A percentile compares a stretch with the other conserved stretches of the same genome.
These are phyloP conservation scores for Ptilodon capucinus DNA, from an alignment of 2,888 invertebrate genomes.

Conservation along the genomic window DNA sequence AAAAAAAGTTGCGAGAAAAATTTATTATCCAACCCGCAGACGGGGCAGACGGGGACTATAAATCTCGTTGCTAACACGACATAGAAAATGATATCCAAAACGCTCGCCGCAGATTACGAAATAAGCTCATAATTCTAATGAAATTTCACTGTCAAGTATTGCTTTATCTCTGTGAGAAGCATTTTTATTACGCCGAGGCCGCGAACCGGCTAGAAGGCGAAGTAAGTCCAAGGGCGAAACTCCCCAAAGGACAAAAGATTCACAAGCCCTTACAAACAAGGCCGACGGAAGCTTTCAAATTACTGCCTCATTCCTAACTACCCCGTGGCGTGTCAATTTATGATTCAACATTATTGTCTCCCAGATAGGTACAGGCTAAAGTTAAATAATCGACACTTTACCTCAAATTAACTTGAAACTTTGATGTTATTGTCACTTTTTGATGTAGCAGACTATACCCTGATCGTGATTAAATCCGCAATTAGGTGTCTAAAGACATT, in stretches of 20 bases:
- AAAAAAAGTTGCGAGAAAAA: not conserved
- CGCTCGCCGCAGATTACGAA: slow-evolving; percentile 1
- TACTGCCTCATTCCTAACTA: slow-evolving; percentile 21
- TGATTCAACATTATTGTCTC: not conserved
- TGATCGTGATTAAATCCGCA: too few species aligned
- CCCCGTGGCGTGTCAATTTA: not conserved
- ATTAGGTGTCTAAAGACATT: too few species aligned
- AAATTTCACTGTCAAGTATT: slow-evolving; percentile 17
- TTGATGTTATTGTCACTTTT: too few species aligned
- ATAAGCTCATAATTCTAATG: slow-evolving; percentile 11
- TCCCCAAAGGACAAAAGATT: slow-evolving; percentile 47
- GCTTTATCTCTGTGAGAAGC: slow-evolving; percentile 24
- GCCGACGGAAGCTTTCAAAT: slow-evolving; percentile 37
- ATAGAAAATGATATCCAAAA: slow-evolving; percentile 2
- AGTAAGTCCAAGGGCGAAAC: slow-evolving; percentile 29
- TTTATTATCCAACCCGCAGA: not conserved
- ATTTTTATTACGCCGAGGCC: slow-evolving; percentile 27
- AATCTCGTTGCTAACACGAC: not conserved
- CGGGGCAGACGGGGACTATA: not conserved
- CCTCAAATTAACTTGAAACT: too few species aligned
- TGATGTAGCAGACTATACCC: too few species aligned
- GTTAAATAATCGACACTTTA: too few species aligned
- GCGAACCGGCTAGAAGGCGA: slow-evolving; percentile 33
- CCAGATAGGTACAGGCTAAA: too few species aligned
- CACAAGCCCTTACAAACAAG: slow-evolving; percentile 37